These are phyloP conservation scores for Philotrypesis tridentata DNA, from an alignment of 1,140 invertebrate species.

Conservation along the genomic window DNA sequence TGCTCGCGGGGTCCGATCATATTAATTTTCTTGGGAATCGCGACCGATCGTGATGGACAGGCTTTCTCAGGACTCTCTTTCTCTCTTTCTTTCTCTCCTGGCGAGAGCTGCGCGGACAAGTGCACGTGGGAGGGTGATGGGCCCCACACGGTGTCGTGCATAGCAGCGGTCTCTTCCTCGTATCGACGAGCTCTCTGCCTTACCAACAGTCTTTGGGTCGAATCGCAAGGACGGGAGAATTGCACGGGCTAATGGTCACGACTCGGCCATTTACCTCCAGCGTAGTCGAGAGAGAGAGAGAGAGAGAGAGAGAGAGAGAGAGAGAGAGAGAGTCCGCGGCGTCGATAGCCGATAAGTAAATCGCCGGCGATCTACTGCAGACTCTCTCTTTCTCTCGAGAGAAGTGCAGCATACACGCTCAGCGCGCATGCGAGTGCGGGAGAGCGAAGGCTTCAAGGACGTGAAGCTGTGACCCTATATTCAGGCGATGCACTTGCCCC, in stretches of 20 bases:
- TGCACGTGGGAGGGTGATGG: conserved; percentile 39
- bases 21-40: conserved; percentile 49
- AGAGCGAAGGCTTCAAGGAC: conserved; percentile 9
- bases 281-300: conserved; percentile 46
- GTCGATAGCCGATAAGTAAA: conserved; percentile 73
- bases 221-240: conserved; percentile 70
- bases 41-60: conserved; percentile 45
- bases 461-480: background rate
- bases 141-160: conserved; percentile 63
- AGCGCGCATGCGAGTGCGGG: background rate
- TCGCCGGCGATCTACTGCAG: conserved; percentile 69
- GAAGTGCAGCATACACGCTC: conserved; percentile 35
- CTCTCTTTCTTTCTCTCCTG: too few species aligned
- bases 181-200: conserved; percentile 24
- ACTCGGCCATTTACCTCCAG: conserved; percentile 74
- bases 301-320: too few species aligned
- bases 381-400: conserved; percentile 20
- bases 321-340: conserved; percentile 56
- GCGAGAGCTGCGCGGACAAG: background rate
- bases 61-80: conserved; percentile 27
- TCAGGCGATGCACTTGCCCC: background rate
- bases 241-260: conserved; percentile 85
- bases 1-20: conserved; percentile 31
- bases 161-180: conserved; percentile 49
- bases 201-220: conserved; percentile 46